Conservation (phyloP, 64 coral and sea anemone species). For the Montipora foliosa region DNA sequence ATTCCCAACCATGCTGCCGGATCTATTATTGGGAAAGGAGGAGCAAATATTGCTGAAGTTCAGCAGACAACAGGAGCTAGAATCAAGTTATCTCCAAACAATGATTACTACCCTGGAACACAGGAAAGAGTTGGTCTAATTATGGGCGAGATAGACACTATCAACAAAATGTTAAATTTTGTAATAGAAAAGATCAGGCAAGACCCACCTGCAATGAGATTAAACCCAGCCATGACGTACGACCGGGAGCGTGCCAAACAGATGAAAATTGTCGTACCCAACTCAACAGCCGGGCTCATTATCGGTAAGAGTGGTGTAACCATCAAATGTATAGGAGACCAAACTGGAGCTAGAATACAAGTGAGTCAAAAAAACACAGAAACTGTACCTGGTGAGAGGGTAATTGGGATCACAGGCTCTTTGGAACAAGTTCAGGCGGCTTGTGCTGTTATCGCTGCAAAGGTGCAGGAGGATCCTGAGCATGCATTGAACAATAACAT, state of each 20-base stretch:
- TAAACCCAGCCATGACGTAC: conserved; percentile 75
- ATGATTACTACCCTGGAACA: conserved; percentile 98
- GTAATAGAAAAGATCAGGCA: conserved; percentile 97
- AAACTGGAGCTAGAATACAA: conserved; percentile 97
- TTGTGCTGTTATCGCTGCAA: conserved; percentile 76
- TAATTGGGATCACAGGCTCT: conserved; percentile 82
- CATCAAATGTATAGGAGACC: conserved; percentile 91
- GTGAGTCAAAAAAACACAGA: conserved; percentile 98
- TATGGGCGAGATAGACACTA: conserved; percentile 94
- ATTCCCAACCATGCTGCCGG: conserved; percentile 98
- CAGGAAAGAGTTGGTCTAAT: conserved; percentile 98
- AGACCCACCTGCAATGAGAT: conserved; percentile 82
- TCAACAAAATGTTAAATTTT: conserved; percentile 93
- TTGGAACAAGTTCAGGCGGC: conserved; percentile 93
- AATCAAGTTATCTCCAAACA: conserved; percentile 96
- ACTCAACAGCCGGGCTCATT: conserved; percentile 97
- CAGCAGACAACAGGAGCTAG: conserved; percentile 94
- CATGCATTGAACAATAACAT: conserved; percentile 98
- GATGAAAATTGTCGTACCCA: conserved; percentile 97
- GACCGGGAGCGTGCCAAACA: conserved; percentile 92
- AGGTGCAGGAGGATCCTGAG: conserved; percentile 97
- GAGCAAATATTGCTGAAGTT: conserved; percentile 92
- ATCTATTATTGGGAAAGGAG: conserved; percentile 98
- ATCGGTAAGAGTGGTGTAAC: conserved; percentile 93
- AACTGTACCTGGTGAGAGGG: conserved; percentile 87